A percentile compares a stretch with the other conserved stretches of the same genome.
Evolutionary conservation across 2,888 invertebrate species (phyloP).

Genomic region (Drosophila lutescens): DNA sequence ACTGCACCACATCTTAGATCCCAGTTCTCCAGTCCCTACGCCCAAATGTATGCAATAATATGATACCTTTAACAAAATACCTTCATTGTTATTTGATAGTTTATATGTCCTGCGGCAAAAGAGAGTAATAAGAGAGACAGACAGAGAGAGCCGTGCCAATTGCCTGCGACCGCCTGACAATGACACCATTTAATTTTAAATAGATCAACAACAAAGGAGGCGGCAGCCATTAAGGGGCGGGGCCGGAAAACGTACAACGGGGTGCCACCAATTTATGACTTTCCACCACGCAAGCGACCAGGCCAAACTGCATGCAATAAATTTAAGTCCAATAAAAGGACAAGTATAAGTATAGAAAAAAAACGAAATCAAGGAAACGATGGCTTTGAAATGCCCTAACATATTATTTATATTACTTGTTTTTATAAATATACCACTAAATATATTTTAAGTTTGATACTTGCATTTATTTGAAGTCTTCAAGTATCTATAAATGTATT

Average conservation of each 20-base stretch:
- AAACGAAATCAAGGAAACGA: neutral
- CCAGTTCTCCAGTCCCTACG: neutral
- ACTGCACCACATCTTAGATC: neutral
- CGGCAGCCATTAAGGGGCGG: neutral
- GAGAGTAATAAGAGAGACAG: no score
- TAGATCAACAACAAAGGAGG: constrained; percentile 50
- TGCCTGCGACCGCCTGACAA: constrained; percentile 58
- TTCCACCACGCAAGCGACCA: constrained; percentile 48
- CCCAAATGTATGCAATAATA: constrained; percentile 1
- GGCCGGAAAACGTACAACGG: constrained; percentile 17
- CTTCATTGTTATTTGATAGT: no score
- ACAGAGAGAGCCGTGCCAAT: constrained; percentile 19
- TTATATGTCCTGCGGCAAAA: no score
- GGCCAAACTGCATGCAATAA: constrained; percentile 50
- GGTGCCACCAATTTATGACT: constrained; percentile 51
- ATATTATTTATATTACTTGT: neutral
- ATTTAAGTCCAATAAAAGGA: constrained; percentile 35
- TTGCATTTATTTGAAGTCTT: no score
- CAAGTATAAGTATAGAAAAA: constrained; percentile 9
- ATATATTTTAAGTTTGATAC: no score
- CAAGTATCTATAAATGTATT: no score
- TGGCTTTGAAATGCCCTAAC: neutral
- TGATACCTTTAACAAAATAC: neutral
- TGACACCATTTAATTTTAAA: constrained; percentile 72
- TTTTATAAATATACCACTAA: neutral